These are phyloP conservation scores for Gadus macrocephalus DNA, from an alignment of 2,113 vertebrate genomes.

Conservation along the genomic window DNA sequence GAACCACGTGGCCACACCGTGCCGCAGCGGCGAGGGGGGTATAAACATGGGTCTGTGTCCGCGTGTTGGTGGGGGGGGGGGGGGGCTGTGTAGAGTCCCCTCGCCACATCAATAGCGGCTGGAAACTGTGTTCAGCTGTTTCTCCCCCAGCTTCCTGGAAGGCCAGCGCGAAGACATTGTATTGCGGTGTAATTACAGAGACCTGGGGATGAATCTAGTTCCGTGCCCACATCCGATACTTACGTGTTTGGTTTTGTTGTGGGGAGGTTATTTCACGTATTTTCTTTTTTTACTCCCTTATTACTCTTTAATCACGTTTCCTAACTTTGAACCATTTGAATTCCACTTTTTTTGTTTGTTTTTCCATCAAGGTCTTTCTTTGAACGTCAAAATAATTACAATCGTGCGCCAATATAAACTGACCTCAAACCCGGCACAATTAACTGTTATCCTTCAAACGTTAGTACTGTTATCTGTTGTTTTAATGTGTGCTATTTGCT, in stretches of 20 bases:
- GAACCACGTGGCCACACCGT: conserved; percentile 37
- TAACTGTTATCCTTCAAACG: no score
- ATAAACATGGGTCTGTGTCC: conserved; percentile 53
- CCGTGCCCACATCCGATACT: neutral
- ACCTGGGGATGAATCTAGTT: conserved; percentile 38
- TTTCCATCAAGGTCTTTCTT: neutral
- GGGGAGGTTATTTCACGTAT: no score
- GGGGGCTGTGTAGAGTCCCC: conserved; percentile 50
- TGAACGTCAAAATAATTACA: no score
- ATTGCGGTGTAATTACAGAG: conserved; percentile 53
- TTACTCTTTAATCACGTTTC: no score
- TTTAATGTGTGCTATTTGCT: no score
- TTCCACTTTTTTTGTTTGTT: no score
- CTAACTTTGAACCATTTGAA: neutral
- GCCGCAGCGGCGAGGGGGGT: conserved; percentile 46
- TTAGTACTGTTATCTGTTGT: no score
- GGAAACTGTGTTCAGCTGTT: conserved; percentile 59
- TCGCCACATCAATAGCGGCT: conserved; percentile 60
- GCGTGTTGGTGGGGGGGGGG: conserved; percentile 17
- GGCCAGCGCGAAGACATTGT: conserved; percentile 51
- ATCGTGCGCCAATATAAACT: neutral
- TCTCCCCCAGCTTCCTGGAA: conserved; percentile 50
- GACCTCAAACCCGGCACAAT: no score
- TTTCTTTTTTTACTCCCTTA: no score
- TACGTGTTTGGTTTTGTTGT: no score